Evolutionary conservation across 2,113 vertebrate species (phyloP).

Genomic region (Epinephelus cyanopodus): DNA sequence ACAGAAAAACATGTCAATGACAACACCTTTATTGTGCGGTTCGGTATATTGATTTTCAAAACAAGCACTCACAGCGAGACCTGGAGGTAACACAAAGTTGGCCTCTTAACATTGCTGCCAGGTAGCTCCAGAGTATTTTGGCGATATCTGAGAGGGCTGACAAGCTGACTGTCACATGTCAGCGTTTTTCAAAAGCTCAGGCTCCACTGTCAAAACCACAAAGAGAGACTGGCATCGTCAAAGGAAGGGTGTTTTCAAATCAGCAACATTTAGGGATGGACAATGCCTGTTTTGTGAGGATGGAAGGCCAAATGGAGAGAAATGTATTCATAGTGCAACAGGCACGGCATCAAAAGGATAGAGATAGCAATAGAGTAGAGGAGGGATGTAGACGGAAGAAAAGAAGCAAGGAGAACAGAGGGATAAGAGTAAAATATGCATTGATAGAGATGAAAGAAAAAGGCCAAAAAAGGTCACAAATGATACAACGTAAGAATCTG

Average conservation of each 20-base stretch:
- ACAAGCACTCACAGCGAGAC: conserved; percentile 1
- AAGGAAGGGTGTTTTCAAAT: conserved; percentile 17
- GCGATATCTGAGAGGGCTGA: conserved; percentile 24
- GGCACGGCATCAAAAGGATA: background rate
- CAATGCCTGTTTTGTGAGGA: background rate
- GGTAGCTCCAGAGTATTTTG: background rate
- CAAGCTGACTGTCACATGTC: conserved; percentile 35
- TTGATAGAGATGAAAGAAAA: background rate
- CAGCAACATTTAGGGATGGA: background rate
- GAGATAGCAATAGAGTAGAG: conserved; percentile 3
- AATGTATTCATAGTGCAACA: conserved; percentile 4
- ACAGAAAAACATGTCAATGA: background rate
- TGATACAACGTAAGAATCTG: background rate
- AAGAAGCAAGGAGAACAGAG: background rate
- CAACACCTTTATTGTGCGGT: background rate
- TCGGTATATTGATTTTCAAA: conserved; percentile 13
- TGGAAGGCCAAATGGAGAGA: background rate
- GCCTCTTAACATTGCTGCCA: conserved; percentile 7
- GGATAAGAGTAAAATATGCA: background rate
- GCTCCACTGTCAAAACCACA: conserved; percentile 1
- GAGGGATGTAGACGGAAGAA: background rate
- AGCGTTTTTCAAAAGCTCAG: conserved; percentile 27
- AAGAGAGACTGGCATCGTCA: conserved; percentile 13
- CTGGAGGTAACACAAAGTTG: conserved; percentile 13
- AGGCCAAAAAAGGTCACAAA: background rate